A percentile compares a stretch with the other conserved stretches of the same genome.
Conservation (phyloP, 2,888 invertebrate genomes). For the Ernsta delagoae region DNA sequence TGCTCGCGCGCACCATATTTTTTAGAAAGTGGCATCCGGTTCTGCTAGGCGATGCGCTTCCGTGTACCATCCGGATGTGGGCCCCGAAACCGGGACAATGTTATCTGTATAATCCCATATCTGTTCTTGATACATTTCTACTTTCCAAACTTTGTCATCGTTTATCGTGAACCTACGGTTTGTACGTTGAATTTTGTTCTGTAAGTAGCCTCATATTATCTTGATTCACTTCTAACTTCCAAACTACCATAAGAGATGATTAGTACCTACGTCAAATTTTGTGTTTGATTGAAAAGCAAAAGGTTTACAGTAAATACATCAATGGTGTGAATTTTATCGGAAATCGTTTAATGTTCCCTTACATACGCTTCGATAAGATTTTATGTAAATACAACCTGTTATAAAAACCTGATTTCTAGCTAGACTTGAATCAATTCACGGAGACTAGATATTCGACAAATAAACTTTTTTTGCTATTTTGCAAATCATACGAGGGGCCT, state of each 20-base stretch:
- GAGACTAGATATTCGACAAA: slow-evolving; percentile 19
- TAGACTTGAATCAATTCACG: slow-evolving; percentile 27
- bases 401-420: slow-evolving; percentile 41
- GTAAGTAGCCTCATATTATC: no score
- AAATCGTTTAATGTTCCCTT: slow-evolving; percentile 16
- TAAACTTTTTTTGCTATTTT: slow-evolving; percentile 5
- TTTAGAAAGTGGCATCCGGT: slow-evolving; percentile 84
- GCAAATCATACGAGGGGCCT: slow-evolving; percentile 3
- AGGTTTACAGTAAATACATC: background rate
- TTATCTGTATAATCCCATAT: slow-evolving; percentile 43
- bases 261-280: no score
- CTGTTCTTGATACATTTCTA: slow-evolving; percentile 1
- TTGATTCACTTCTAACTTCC: no score
- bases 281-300: background rate
- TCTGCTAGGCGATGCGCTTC: slow-evolving; percentile 69
- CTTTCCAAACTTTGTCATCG: background rate
- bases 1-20: slow-evolving; percentile 68
- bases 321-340: slow-evolving; percentile 10
- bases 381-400: slow-evolving; percentile 44
- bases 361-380: slow-evolving; percentile 31
- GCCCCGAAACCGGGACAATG: slow-evolving; percentile 60
- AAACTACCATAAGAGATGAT: no score
- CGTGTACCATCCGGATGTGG: slow-evolving; percentile 67
- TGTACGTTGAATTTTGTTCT: no score
- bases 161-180: no score